Evolutionary conservation across 2,113 vertebrate genomes (phyloP).

Genomic region (Ammodytes marinus): DNA sequence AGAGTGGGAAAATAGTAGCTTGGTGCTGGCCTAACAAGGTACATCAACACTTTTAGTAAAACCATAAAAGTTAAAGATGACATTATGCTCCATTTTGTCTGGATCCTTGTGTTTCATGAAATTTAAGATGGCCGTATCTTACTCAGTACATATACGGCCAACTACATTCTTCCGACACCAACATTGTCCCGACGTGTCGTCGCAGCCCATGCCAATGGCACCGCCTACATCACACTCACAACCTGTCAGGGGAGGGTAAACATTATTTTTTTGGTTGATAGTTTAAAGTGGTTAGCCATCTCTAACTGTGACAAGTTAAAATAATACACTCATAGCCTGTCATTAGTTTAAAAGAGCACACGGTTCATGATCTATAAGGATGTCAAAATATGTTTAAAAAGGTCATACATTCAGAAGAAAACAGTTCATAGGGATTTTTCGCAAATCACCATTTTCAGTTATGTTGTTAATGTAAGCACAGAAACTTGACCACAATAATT

Average conservation of each 20-base stretch:
- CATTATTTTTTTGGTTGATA: neutral
- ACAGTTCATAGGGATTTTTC: too few species aligned
- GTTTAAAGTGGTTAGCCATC: neutral
- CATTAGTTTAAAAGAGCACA: too few species aligned
- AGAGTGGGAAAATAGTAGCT: conserved; percentile 91
- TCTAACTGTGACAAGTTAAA: too few species aligned
- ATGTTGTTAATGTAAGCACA: too few species aligned
- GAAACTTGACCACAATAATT: too few species aligned
- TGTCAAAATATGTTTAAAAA: too few species aligned
- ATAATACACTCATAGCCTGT: too few species aligned
- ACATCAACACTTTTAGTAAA: neutral
- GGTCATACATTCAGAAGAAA: too few species aligned
- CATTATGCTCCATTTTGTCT: neutral
- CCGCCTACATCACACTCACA: conserved; percentile 93
- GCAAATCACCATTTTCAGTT: too few species aligned
- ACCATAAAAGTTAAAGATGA: neutral
- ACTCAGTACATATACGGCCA: conserved; percentile 88
- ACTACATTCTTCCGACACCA: conserved; percentile 86
- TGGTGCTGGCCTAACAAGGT: conserved; percentile 83
- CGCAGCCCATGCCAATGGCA: conserved; percentile 81
- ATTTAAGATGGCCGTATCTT: conserved; percentile 66
- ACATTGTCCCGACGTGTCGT: conserved; percentile 84
- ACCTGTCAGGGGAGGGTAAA: conserved; percentile 76
- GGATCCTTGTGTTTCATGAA: neutral
- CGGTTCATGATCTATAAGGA: too few species aligned